Base-by-base conservation (phyloP, 1,140 invertebrate genomes). In the Tyrophagus putrescentiae region DNA sequence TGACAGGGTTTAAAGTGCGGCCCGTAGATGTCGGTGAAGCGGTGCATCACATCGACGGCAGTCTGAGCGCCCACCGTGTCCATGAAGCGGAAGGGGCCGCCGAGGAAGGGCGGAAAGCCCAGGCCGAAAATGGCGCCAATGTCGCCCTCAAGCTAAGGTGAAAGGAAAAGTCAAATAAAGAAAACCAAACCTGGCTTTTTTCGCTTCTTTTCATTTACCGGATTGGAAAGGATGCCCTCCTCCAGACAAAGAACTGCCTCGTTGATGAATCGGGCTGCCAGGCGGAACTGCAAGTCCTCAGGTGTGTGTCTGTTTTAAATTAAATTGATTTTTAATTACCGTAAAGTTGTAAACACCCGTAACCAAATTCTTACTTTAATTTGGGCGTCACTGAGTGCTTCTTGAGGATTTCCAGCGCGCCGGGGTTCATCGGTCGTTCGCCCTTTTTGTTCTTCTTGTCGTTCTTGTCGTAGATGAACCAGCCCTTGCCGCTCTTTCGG, bases 91-190 rank as follows among this genome's bases (percentile, higher is more conserved):
- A 99, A 98, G 27, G 95, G 95, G 66, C 95, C 93, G 53, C 95
- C 95, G 25, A 87, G 83, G 74, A 98, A 98, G 74, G 95, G 94
- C 27, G 95, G 95, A 74, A 99, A 99, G 18, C 95, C 95, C 60
- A 99, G 77, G 60, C 95, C 96, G 72, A 98, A 99, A 1, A 99
- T 95, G 42, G 93, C 93, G 62, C 95, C 96, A 64, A 99, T 82
- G 72, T 99, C 94, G 62, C 93, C 96, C 75, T 99, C 96, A 70
- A 93, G 72, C 45, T 50, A 50, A 39, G n/a, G 13, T 39, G 13
- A 39, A 39, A 39, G 21, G 21, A 21, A 39, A 39, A 13, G 13
- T 39, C n/a, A n/a, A n/a, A n/a, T n/a, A n/a, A n/a, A n/a, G n/a
- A n/a, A n/a, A n/a, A n/a, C n/a, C n/a, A n/a, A n/a, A n/a, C n/a